These are phyloP conservation scores for Ophion ventricosus DNA, from an alignment of 2,888 invertebrate genomes.

Conservation along the genomic window DNA sequence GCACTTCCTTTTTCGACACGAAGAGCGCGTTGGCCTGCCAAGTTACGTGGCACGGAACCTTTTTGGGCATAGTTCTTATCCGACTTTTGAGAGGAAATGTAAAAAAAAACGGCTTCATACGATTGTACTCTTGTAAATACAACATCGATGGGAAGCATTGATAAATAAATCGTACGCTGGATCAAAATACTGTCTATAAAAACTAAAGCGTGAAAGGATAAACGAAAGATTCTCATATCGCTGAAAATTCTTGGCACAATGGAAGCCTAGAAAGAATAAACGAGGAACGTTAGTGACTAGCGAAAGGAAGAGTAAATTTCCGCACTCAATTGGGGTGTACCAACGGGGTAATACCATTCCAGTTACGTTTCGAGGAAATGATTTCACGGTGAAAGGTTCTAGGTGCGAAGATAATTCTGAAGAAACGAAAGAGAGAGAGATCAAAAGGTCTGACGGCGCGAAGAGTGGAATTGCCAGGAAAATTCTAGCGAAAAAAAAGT, in stretches of 20 bases:
- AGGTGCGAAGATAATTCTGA: not conserved
- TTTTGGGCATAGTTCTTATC: conserved; percentile 4
- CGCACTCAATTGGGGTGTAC: not conserved
- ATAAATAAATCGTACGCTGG: too few species aligned
- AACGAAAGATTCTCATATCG: not conserved
- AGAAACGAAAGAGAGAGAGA: conserved; percentile 17
- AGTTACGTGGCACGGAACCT: conserved; percentile 33
- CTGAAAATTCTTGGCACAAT: too few species aligned
- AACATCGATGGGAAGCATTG: too few species aligned
- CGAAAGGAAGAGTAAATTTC: conserved; percentile 15
- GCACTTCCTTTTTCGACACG: conserved; percentile 73
- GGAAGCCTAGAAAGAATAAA: not conserved
- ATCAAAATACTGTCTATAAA: not conserved
- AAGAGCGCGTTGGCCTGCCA: conserved; percentile 65
- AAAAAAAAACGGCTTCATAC: too few species aligned
- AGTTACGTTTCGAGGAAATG: conserved; percentile 59
- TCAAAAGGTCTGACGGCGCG: conserved; percentile 25
- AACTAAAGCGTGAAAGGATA: not conserved
- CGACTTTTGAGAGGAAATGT: too few species aligned
- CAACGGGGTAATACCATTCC: conserved; percentile 27
- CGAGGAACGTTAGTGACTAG: not conserved
- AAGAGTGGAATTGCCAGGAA: conserved; percentile 18
- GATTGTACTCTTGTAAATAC: too few species aligned
- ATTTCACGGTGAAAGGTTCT: conserved; percentile 29
- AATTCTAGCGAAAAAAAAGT: conserved; percentile 47